Conservation (phyloP, 1,140 invertebrate genomes). For the Mesaphorura yosii region DNA sequence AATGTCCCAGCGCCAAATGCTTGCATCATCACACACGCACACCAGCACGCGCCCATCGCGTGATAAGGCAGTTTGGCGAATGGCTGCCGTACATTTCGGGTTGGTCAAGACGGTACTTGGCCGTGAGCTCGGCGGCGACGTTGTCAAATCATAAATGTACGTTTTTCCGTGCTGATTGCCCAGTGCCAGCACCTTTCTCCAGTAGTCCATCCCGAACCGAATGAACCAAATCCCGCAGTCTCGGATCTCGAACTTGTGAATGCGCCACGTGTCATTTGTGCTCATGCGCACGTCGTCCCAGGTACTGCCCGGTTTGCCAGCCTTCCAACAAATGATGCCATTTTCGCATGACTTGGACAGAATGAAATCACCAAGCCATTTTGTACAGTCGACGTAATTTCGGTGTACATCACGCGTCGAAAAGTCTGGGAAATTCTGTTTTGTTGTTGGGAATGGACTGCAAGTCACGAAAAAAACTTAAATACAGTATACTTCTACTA, state of each 20-base stretch:
- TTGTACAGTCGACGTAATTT: constrained; percentile 96
- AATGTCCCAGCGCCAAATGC: constrained; percentile 86
- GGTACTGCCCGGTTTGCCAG: constrained; percentile 21
- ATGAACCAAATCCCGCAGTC: constrained; percentile 99
- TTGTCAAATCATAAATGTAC: constrained; percentile 88
- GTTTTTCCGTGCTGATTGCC: constrained; percentile 85
- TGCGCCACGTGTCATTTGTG: constrained; percentile 37
- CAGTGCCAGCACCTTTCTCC: constrained; percentile 76
- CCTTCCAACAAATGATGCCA: constrained; percentile 91
- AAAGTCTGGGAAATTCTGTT: constrained; percentile 92
- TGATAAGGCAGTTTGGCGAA: constrained; percentile 82
- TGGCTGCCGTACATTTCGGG: constrained; percentile 70
- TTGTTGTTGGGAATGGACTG: constrained; percentile 75
- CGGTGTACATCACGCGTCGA: constrained; percentile 93
- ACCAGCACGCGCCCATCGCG: constrained; percentile 72
- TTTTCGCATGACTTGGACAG: constrained; percentile 96
- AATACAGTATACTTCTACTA: too few species aligned
- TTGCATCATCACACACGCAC: constrained; percentile 75
- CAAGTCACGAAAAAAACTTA: constrained; percentile 25
- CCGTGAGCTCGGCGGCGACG: constrained; percentile 58
- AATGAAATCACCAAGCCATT: constrained; percentile 91
- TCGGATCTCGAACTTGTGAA: constrained; percentile 86
- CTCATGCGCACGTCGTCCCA: constrained; percentile 24
- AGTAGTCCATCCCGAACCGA: constrained; percentile 82
- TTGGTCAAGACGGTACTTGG: constrained; percentile 67